Evolutionary conservation across 30 jellyfish, hydroid and myxozoan species (phyloP), one percentile per base, ranked within the genome.

Genomic region (Hydractinia echinata): DNA sequence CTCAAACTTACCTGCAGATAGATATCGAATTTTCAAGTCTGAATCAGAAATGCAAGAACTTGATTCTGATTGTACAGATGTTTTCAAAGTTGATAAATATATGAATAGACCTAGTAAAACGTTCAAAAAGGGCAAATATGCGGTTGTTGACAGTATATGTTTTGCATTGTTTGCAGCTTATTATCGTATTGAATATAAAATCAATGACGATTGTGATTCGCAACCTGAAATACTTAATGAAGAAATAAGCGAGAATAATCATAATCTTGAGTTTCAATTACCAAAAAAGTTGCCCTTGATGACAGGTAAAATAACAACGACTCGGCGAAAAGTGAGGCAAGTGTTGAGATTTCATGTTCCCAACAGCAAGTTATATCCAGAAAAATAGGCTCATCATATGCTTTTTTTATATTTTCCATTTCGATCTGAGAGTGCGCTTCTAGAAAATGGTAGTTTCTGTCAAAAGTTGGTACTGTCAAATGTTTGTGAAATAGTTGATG

Each of bases 311-410:
- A n/a, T n/a, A n/a, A n/a, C n/a, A 56, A 10, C n/a, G 68, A n/a
- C n/a, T 56, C 68, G 68, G 10, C 68, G 68, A 9, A 56, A 56
- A 9, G n/a, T 56, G 10, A 10, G 68, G 10, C 68, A 56, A 56
- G 68, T 56, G 10, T 56, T 56, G n/a, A 10, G n/a, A 9, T 56
- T 56, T 56, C 68, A n/a, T n/a, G n/a, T n/a, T n/a, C 68, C 68
- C 10, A 56, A 56, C 68, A 56, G n/a, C n/a, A n/a, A 56, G n/a
- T 56, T 56, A 56, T 56, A 56, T 56, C 68, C 68, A n/a, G 68
- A 56, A n/a, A 56, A 56, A 56, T 56, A 56, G 10, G 68, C 68
- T 56, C 68, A 56, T 56, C n/a, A 56, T n/a, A 10, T 56, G 10
- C n/a, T 56, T 10, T 10, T 56, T 56, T 56, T 56, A n/a, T 56